A percentile compares a stretch with the other conserved stretches of the same genome.
Evolutionary conservation across 2,797 vertebrate species (phyloP).

Genomic region (Rhynchotus rufescens): DNA sequence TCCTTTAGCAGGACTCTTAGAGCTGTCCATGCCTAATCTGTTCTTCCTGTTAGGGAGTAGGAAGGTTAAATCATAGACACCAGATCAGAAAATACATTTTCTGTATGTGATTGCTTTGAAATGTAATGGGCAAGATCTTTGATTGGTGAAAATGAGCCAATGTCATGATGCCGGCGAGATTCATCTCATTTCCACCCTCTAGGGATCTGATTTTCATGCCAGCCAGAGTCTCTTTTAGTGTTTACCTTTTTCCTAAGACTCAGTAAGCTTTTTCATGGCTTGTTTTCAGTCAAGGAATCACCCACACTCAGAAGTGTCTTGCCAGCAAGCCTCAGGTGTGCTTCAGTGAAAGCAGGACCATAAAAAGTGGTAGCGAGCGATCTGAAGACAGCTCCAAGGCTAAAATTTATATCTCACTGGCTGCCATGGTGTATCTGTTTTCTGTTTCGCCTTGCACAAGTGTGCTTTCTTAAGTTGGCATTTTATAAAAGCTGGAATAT

Average conservation of each 20-base stretch:
- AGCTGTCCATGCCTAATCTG: neutral
- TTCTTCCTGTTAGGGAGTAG: neutral
- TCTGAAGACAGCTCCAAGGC: slow-evolving; percentile 47
- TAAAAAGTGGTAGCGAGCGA: slow-evolving; percentile 35
- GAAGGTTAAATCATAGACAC: neutral
- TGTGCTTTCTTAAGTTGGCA: slow-evolving; percentile 35
- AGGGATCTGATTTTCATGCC: neutral
- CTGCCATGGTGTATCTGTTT: slow-evolving; percentile 40
- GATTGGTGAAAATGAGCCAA: accelerated
- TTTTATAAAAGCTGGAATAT: slow-evolving; percentile 45
- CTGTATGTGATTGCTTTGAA: neutral
- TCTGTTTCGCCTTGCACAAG: slow-evolving; percentile 19
- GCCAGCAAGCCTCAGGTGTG: slow-evolving; percentile 32
- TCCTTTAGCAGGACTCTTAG: neutral
- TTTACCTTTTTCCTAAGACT: neutral
- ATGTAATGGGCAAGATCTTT: neutral
- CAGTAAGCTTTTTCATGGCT: neutral
- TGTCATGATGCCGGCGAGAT: neutral
- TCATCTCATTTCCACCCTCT: neutral
- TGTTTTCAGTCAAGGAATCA: neutral
- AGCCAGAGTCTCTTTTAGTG: neutral
- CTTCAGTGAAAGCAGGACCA: neutral
- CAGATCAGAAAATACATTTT: neutral
- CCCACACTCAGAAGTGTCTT: neutral
- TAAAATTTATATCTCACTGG: slow-evolving; percentile 17